Conservation (phyloP, 2,113 vertebrate genomes). For the Aplodontia rufa region DNA sequence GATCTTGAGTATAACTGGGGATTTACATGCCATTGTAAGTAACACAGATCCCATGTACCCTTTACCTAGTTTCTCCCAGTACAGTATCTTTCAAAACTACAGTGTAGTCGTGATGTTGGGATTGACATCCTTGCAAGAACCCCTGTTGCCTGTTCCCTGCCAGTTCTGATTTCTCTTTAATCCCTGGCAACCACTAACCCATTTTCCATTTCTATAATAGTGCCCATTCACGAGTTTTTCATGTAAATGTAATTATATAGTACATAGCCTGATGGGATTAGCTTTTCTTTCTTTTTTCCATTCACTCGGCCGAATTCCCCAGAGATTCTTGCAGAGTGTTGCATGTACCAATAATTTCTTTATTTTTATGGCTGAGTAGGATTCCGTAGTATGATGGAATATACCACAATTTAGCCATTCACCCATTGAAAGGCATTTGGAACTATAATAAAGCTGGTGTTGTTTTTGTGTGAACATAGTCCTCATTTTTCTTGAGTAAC, state of each 20-base stretch:
- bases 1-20: neutral
- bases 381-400: too few species aligned
- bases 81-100: neutral
- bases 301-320: neutral
- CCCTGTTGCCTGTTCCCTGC: neutral
- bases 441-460: neutral
- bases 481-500: neutral
- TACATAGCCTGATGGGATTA: neutral
- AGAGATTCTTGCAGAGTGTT: neutral
- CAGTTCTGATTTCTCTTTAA: neutral
- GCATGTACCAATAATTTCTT: neutral
- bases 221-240: neutral
- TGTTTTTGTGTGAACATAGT: neutral
- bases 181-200: neutral
- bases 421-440: neutral
- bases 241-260: neutral
- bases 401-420: neutral
- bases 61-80: neutral
- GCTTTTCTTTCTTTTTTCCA: neutral
- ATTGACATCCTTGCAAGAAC: neutral
- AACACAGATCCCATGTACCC: neutral
- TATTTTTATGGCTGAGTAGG: neutral
- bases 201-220: neutral
- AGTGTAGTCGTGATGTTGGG: neutral
- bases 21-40: neutral